Conservation (phyloP, 2,113 vertebrate genomes). For the Charina bottae region DNA sequence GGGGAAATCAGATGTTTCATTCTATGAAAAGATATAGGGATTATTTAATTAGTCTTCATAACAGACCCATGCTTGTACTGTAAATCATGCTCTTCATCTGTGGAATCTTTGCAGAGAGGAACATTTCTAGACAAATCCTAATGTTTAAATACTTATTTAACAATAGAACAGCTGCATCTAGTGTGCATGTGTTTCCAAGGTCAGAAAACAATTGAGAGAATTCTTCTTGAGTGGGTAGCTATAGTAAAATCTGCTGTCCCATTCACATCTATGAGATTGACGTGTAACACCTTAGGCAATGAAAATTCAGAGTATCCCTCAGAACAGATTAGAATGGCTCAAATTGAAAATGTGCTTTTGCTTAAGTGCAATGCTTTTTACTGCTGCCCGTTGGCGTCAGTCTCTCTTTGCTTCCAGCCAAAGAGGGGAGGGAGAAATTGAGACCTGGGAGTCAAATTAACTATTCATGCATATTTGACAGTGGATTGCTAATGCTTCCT, state of each 20-base stretch:
- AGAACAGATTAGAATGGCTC: not conserved
- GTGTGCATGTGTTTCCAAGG: not conserved
- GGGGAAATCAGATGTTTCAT: no score
- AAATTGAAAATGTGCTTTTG: not conserved
- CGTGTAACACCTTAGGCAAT: not conserved
- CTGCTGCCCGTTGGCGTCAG: not conserved
- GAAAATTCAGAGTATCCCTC: not conserved
- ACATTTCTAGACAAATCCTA: not conserved
- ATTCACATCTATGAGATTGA: not conserved
- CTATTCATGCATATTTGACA: not conserved
- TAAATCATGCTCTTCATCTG: no score
- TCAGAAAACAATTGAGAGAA: not conserved
- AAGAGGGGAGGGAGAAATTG: not conserved
- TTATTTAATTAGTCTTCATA: no score
- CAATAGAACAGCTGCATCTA: not conserved
- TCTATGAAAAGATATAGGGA: no score
- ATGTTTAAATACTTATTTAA: not conserved
- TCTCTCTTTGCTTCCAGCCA: not conserved
- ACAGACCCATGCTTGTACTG: no score
- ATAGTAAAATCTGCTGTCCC: not conserved
- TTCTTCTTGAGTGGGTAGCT: not conserved
- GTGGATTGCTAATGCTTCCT: not conserved
- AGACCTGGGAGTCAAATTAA: not conserved
- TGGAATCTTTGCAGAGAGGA: not conserved
- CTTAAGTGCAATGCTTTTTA: not conserved